A percentile compares a stretch with the other conserved stretches of the same genome.
phyloP scores from a whole-genome alignment of 2,113 vertebrate species.

The Elaphurus davidianus region DNA sequence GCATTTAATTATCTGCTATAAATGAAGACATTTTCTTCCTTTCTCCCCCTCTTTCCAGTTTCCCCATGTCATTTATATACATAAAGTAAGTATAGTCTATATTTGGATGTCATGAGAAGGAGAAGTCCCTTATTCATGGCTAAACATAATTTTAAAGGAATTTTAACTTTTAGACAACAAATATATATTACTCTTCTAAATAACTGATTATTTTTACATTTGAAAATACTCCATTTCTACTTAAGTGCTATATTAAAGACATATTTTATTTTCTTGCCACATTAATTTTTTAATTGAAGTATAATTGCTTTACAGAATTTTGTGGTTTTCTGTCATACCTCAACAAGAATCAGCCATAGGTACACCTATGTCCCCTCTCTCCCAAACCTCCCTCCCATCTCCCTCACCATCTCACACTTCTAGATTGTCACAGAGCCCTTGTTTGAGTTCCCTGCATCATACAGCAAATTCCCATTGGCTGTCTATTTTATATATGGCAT shows the following conservation, averaged over 20 bases:
- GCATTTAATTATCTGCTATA: constrained; percentile 73
- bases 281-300: background rate
- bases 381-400: background rate
- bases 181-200: background rate
- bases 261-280: background rate
- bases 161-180: constrained; percentile 26
- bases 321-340: background rate
- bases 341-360: background rate
- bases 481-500: background rate
- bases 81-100: background rate
- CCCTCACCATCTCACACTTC: background rate
- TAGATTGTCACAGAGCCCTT: background rate
- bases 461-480: background rate
- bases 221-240: background rate
- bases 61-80: background rate
- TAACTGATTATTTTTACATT: background rate
- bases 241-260: background rate
- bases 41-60: background rate
- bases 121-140: constrained; percentile 35
- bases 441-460: background rate
- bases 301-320: background rate
- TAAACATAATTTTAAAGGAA: constrained; percentile 5
- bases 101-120: background rate
- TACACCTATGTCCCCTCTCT: background rate
- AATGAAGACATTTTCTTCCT: constrained; percentile 65